Evolutionary conservation across 2,797 vertebrate species (phyloP), one percentile per base, ranked within the genome.

Genomic region (Ammospiza maritima): DNA sequence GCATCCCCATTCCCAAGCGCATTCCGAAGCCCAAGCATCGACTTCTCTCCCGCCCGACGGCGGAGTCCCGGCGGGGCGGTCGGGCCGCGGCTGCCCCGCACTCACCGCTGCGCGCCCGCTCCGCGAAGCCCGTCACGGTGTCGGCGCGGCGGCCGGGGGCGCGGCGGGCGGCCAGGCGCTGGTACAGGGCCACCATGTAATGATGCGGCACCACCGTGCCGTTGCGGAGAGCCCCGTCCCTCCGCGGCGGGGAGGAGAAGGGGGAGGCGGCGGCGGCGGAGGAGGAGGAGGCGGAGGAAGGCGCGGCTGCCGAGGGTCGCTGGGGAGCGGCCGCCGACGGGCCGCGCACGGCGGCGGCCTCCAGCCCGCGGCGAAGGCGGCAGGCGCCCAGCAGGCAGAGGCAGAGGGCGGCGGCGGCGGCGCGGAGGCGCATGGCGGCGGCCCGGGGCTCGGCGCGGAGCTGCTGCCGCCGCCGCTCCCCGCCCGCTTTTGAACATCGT

Each of bases 51-150:
- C 20, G 6, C 27, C 51, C 47, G 83, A 56, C 64, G 91, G 91
- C 53, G 58, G 53, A 32, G 38, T 36, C 38, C 72, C 67, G 34
- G 60, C 40, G 50, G 29, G 29, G 32, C 54, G 19, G 62, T 6
- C 32, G 72, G 7, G 40, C 62, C 3, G 40, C 58, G 26, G 58
- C 66, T 38, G 20, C 5, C 27, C 27, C 30, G 53, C 84, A 96
- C 97, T 97, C 98, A 98, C 98, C 98, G 98, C 94, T 89, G 74
- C 88, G 96, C 74, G 97, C 97, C 95, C 97, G 98, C 93, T 98
- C 98, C 34, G 97, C 97, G 96, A 99, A 99, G 97, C 98, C 98
- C 70, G 98, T 98, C 93, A 98, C 98, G 3, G 98, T 99, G 96
- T 98, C 98, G n/a, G 98, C 97, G 74, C 91, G 95, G 92, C 95